Base-by-base conservation (phyloP, 1,140 invertebrate species). In the Brachionus asplanchnoidis region DNA sequence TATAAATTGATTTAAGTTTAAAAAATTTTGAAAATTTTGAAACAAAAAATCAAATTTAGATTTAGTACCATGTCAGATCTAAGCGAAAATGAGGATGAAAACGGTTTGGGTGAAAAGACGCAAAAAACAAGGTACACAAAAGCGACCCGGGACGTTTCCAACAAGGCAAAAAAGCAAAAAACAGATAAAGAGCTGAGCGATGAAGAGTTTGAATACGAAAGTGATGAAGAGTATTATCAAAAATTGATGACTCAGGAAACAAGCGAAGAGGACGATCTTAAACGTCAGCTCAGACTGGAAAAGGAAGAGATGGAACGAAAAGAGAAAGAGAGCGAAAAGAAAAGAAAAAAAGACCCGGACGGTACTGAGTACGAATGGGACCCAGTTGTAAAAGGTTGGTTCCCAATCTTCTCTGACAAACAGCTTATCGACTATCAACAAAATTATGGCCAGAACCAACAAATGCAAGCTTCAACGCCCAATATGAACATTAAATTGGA, bases 311-410 rank as follows among this genome's bases (percentile, higher is more conserved):
- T 28, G 2, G 79, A 65, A 82, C 11, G 79, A 36, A 82, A 65
- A 14, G 20, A 40, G 3, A 84, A 84, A 26, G 65, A 84, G 28
- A 28, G 32, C 14, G 82, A 84, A 70, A 70, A 26, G 23, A 84
- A 84, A 26, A 93, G 93, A 5, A 96, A 95, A 86, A 94, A 92
- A 14, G 96, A 97, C 89, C 90, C 93, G 85, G 96, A 98, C 92
- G 95, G 95, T 3, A 93, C 93, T 8, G 93, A 94, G 80, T 97
- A 93, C 89, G 93, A 97, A 88, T 98, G 95, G 95, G 95, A 98
- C 90, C 68, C 66, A 4, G 40, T 32, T 7, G 36, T 84, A 36
- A 53, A 78, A 23, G 83, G 83, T 1, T 84, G 83, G 83, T 84
- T 84, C 75, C 83, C 83, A 12, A 36, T 70, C 6, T 65, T 84